Evolutionary conservation across 2,113 vertebrate species (phyloP), one percentile per base, ranked within the genome.

Genomic region (Mastomys coucha): DNA sequence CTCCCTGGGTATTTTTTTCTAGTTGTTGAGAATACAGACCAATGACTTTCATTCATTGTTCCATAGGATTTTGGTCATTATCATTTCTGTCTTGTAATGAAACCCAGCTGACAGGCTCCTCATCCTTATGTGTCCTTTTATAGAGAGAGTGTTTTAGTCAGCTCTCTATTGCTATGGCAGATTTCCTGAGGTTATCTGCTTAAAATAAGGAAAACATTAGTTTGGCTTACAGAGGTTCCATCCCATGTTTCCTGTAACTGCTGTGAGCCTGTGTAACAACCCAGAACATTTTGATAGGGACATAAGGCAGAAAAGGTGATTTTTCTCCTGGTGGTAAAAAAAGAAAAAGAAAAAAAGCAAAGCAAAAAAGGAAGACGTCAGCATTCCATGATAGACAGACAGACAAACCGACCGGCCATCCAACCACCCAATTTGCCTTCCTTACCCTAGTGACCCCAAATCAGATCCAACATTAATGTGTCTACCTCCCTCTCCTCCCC

Each of bases 401-500:
- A 17, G 60, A 45, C 45, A 45, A 5, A 45, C 45, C 5, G 45
- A 45, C 45, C 45, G 5, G 5, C 45, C 45, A 5, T 45, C 45
- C 45, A 45, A 45, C 45, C 45, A 45, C 45, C 45, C 31, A 51
- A 12, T 31, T 85, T 69, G 5, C 28, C 6, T 39, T 56, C 51
- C 7, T 81, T 49, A 31, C 14, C 67, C 20, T 88, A 75, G 12
- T 89, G 28, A 13, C 51, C 56, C 77, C 58, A 70, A 33, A 67
- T 67, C 24, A 80, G 31, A 45, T 24, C 42, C 39, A 82, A 45
- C 70, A 90, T 4, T 49, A 78, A 8, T 69, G 16, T 53, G n/a
- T 13, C 67, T 69, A 36, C 80, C 95, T 76, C 97, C 58, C 45
- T 24, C 53, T 96, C 2, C 53, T 96, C 2, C 20, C 75, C 75